phyloP scores from a whole-genome alignment of 2,797 vertebrate species.

The Micromesistius poutassou region DNA sequence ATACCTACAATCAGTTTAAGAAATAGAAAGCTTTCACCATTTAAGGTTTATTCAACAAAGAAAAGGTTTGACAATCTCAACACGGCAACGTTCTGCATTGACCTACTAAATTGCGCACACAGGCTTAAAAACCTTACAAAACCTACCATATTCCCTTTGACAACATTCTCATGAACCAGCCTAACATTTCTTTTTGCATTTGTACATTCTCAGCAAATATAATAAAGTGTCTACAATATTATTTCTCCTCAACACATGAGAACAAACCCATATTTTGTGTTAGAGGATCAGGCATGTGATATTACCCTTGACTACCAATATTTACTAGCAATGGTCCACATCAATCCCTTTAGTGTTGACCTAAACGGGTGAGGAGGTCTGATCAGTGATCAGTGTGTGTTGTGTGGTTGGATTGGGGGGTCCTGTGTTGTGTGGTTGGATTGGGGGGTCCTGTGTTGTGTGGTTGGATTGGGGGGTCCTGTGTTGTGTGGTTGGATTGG shows the following conservation, averaged over 20 bases:
- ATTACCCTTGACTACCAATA: neutral
- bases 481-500: too few relatives aligned
- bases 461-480: too few relatives aligned
- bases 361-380: neutral
- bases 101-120: neutral
- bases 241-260: too few relatives aligned
- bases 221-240: neutral
- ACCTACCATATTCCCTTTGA: slow-evolving; percentile 17
- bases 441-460: too few relatives aligned
- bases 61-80: neutral
- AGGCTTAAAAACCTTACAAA: neutral
- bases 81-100: neutral
- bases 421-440: slow-evolving; percentile 55
- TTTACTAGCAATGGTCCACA: neutral
- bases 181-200: neutral
- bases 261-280: neutral
- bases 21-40: neutral
- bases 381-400: slow-evolving; percentile 1
- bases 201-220: neutral
- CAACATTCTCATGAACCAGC: slow-evolving; percentile 12
- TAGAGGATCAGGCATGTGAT: neutral
- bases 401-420: too few relatives aligned
- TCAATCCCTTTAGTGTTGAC: neutral
- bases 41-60: neutral
- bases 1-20: neutral